Evolutionary conservation across 2,888 invertebrate species (phyloP), one percentile per base, ranked within the genome.

Genomic region (Sarcophaga variegata): DNA sequence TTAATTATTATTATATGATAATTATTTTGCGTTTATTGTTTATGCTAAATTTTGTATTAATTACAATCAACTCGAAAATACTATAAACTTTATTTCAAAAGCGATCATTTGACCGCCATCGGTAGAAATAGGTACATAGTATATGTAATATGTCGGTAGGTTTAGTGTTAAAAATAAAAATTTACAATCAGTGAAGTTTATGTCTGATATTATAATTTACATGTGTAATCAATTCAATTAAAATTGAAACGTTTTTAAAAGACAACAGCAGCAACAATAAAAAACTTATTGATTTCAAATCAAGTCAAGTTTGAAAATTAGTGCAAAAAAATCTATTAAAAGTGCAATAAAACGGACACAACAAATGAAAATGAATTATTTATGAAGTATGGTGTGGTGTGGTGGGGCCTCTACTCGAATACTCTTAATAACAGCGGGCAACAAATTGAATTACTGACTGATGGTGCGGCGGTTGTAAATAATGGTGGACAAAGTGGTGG

Each of bases 181-280:
- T 81, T 76, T 72, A 85, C 71, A 66, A 81, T 75, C 76, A 85
- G 76, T 71, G 60, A 84, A 84, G 75, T 70, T 84, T 74, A 81
- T 81, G 76, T 84, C 37, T 80, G 5, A 62, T 71, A 81, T 84
- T 81, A 76, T 71, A 84, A 81, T 81, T 81, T 76, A 84, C 80
- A 84, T 84, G 66, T 80, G 80, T 80, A 76, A 80, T 76, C 76
- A 76, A 75, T 84, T 84, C 75, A 75, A 84, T 84, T 84, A 64
- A 78, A 78, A 78, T 78, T 83, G 78, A 72, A 49, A 37, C 47
- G 60, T 78, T 67, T 67, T 72, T 8, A 37, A 10, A 37, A 10
- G 37, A 37, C 37, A 37, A 37, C 8, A 37, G 2, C 37, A 83
- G 74, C 72, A 47, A 70, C 1, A 54, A 54, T 12, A 37, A 60